Evolutionary conservation across 2,113 vertebrate species (phyloP).

Genomic region (Phyllostomus discolor): DNA sequence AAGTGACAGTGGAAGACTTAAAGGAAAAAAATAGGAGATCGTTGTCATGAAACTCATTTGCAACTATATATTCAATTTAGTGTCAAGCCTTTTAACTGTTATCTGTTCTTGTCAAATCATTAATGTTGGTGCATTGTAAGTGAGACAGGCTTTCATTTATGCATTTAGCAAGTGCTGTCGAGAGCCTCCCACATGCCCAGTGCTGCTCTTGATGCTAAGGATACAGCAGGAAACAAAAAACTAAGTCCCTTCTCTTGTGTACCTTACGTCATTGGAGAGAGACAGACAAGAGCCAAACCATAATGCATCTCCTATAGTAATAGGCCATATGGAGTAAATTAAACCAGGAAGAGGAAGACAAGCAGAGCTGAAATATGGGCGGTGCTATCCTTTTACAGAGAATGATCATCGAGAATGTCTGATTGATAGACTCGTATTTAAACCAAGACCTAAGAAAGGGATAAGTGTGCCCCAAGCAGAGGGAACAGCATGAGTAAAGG

Average conservation of each 20-base stretch:
- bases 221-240: background rate
- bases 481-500: background rate
- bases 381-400: background rate
- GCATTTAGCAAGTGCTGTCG: background rate
- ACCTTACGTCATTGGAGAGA: background rate
- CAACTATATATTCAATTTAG: background rate
- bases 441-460: background rate
- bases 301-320: background rate
- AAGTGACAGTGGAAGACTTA: background rate
- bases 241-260: background rate
- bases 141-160: background rate
- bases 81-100: background rate
- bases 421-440: background rate
- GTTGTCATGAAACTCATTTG: constrained; percentile 27
- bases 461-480: background rate
- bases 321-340: background rate
- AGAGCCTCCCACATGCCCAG: background rate
- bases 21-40: background rate
- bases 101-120: background rate
- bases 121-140: background rate
- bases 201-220: background rate
- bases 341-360: background rate
- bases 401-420: background rate
- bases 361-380: background rate
- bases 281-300: background rate